phyloP scores from a whole-genome alignment of 2,797 vertebrate species.

The Mormyrops attenuatus region DNA sequence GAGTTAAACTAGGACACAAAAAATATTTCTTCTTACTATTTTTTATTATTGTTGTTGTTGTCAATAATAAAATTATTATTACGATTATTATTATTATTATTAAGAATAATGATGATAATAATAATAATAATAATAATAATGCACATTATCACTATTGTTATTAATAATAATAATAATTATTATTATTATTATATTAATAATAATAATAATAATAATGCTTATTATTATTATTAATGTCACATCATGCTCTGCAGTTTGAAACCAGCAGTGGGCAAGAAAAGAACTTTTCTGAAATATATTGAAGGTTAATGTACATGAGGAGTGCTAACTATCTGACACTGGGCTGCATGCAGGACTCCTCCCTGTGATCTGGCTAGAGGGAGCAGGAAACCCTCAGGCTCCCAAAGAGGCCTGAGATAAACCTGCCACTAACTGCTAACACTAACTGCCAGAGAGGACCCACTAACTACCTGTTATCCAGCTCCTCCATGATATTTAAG shows the following conservation, averaged over 20 bases:
- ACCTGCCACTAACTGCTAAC: neutral
- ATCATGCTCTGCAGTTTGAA: neutral
- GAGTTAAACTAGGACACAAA: neutral
- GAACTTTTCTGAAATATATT: neutral
- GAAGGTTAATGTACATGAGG: neutral
- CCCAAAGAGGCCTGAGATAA: neutral
- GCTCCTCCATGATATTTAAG: neutral
- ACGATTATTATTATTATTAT: neutral
- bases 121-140: neutral
- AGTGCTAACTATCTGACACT: neutral
- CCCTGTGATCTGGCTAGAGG: neutral
- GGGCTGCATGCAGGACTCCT: neutral
- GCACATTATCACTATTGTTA: no score
- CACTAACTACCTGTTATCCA: neutral
- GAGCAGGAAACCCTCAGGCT: conserved; percentile 12
- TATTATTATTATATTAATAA: no score
- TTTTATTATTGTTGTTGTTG: neutral
- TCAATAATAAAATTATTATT: neutral
- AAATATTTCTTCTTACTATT: neutral
- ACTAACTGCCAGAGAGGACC: neutral
- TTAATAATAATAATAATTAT: neutral
- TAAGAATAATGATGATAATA: neutral
- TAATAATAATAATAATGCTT: neutral
- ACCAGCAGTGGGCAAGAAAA: neutral
- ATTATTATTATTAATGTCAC: neutral